A percentile compares a stretch with the other conserved stretches of the same genome.
phyloP scores from a whole-genome alignment of 2,888 invertebrate genomes.

The Blastobasis adustella region DNA sequence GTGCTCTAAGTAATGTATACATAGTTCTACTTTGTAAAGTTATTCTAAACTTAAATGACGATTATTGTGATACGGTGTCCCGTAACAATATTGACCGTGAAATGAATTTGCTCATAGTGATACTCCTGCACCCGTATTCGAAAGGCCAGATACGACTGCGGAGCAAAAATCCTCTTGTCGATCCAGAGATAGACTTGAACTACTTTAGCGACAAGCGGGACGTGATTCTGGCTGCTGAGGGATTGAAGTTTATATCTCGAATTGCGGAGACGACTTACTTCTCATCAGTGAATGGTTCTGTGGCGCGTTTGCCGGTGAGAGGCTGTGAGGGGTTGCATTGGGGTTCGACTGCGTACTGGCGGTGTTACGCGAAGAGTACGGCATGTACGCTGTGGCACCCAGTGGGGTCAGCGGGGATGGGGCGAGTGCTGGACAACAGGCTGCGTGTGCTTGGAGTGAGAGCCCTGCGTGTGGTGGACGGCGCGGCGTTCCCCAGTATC shows the following conservation, averaged over 20 bases:
- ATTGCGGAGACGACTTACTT: slow-evolving; percentile 14
- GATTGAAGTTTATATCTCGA: slow-evolving; percentile 10
- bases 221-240: slow-evolving; percentile 8
- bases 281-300: slow-evolving; percentile 11
- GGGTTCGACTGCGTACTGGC: slow-evolving; percentile 77
- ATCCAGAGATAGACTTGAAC: slow-evolving; percentile 14
- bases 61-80: too few relatives aligned
- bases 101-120: too few relatives aligned
- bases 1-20: too few relatives aligned
- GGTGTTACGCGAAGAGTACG: slow-evolving; percentile 73
- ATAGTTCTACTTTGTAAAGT: too few relatives aligned
- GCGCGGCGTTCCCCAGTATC: slow-evolving; percentile 51
- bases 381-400: slow-evolving; percentile 77
- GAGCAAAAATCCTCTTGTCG: slow-evolving; percentile 12
- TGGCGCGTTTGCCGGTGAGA: slow-evolving; percentile 30
- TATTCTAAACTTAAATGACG: too few relatives aligned
- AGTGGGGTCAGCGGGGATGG: slow-evolving; percentile 63
- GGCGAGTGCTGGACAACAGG: slow-evolving; percentile 47
- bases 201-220: slow-evolving; percentile 33
- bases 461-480: slow-evolving; percentile 50
- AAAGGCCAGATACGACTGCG: slow-evolving; percentile 14
- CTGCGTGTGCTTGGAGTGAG: slow-evolving; percentile 41
- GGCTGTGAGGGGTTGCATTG: slow-evolving; percentile 45
- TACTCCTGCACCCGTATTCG: slow-evolving; percentile 12
- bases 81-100: too few relatives aligned